These are phyloP conservation scores for Xiphorhynchus erythropygius DNA, from an alignment of 2,797 vertebrate genomes.

Conservation along the genomic window DNA sequence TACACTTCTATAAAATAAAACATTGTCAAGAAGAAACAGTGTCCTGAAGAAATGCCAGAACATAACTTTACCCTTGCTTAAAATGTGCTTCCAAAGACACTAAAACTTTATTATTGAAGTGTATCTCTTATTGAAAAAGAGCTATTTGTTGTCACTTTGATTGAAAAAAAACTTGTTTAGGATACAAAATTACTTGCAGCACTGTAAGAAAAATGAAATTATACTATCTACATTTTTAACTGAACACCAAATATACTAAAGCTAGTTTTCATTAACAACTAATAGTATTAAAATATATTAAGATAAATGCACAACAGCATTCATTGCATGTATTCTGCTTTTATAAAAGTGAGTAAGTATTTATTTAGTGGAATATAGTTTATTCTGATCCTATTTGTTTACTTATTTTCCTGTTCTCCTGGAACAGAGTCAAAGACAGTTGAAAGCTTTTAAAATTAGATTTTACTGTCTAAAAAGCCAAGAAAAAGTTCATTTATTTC, in stretches of 20 bases:
- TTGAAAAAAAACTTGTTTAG: not conserved
- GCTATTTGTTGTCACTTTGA: conserved; percentile 15
- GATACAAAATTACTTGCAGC: not conserved
- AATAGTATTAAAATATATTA: not conserved
- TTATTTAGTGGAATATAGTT: not conserved
- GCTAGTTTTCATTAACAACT: not conserved
- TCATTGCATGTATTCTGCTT: not conserved
- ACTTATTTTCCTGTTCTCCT: not conserved
- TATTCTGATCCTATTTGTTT: not conserved
- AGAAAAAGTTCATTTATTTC: not conserved
- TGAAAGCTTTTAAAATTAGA: not conserved
- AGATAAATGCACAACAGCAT: not conserved
- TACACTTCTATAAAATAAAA: conserved; percentile 69
- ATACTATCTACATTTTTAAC: not conserved
- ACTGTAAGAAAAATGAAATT: not conserved
- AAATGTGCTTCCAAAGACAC: not conserved
- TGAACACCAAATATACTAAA: not conserved
- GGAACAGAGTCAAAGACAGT: not conserved
- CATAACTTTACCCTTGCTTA: conserved; percentile 24
- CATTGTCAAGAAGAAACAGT: conserved; percentile 53
- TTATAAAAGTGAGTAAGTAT: not conserved
- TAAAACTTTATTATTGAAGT: conserved; percentile 52
- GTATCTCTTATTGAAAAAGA: not conserved
- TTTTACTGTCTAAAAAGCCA: not conserved
- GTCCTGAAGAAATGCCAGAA: conserved; percentile 43